A percentile compares a stretch with the other conserved stretches of the same genome.
These are phyloP conservation scores for Eucriotettix oculatus DNA, from an alignment of 2,888 invertebrate genomes.

Conservation along the genomic window DNA sequence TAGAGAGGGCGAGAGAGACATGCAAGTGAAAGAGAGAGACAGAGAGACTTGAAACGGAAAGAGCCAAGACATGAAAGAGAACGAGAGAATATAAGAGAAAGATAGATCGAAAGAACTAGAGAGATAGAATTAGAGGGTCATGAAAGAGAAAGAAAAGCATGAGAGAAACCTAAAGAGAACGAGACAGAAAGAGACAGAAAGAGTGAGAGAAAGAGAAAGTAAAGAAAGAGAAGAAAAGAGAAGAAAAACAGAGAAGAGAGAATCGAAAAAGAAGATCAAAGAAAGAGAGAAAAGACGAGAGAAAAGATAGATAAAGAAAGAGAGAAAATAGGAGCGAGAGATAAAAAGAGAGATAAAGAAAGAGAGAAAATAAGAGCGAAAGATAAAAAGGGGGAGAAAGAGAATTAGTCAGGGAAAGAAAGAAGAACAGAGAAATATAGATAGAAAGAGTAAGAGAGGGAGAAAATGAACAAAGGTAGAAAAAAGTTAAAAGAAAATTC, in stretches of 20 bases:
- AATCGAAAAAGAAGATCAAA: too few relatives aligned
- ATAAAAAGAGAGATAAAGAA: background rate
- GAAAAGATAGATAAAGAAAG: background rate
- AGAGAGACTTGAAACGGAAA: background rate
- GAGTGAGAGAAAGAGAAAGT: background rate
- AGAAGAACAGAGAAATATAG: constrained; percentile 6
- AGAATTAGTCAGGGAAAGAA: background rate
- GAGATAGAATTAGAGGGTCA: background rate
- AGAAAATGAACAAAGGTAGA: too few relatives aligned
- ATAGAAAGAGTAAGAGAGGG: background rate
- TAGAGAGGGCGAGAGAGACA: background rate
- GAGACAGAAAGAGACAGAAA: background rate
- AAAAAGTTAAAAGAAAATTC: too few relatives aligned
- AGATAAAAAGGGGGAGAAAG: background rate
- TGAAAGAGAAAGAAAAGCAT: background rate
- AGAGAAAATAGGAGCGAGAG: background rate
- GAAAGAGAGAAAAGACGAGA: background rate
- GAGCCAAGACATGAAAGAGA: background rate
- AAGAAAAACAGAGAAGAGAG: background rate
- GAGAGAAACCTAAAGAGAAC: background rate
- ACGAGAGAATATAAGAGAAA: background rate
- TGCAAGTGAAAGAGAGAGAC: background rate
- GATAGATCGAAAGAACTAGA: background rate
- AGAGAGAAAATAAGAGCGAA: background rate
- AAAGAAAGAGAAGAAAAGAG: background rate